These are phyloP conservation scores for Tetragonula clypearis DNA, from an alignment of 1,140 invertebrate genomes.

Conservation along the genomic window DNA sequence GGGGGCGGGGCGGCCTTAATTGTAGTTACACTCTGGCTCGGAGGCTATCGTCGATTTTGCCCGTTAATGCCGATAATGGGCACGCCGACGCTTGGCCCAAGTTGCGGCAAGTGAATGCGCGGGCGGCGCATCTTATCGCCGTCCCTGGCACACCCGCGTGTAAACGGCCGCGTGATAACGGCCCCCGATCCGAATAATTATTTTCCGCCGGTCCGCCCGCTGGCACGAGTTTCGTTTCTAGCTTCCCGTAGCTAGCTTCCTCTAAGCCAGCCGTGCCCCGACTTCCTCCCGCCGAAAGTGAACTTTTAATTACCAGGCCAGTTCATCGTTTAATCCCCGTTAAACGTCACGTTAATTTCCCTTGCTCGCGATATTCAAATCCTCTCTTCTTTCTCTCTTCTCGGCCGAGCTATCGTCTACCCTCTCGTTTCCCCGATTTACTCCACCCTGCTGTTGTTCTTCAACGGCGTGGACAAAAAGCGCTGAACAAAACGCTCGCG, in stretches of 20 bases:
- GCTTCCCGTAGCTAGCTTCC: background rate
- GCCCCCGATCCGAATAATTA: constrained; percentile 47
- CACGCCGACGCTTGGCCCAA: constrained; percentile 39
- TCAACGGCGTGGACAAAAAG: background rate
- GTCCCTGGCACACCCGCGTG: constrained; percentile 23
- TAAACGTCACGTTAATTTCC: background rate
- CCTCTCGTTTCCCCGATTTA: background rate
- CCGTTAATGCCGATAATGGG: constrained; percentile 65
- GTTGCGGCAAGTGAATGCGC: constrained; percentile 34
- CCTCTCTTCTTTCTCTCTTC: background rate
- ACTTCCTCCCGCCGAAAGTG: background rate
- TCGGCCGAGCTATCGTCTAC: background rate
- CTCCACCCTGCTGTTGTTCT: background rate
- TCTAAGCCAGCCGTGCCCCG: background rate
- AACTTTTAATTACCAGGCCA: constrained; percentile 37
- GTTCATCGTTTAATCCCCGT: constrained; percentile 32
- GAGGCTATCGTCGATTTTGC: constrained; percentile 58
- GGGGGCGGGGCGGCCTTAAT: constrained; percentile 39
- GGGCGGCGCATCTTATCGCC: constrained; percentile 37
- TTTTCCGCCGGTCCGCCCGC: constrained; percentile 23
- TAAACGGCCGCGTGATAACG: constrained; percentile 44
- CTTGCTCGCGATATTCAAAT: background rate
- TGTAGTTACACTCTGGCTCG: constrained; percentile 41
- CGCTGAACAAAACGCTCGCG: background rate
- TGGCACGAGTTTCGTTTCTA: background rate